Base-by-base conservation (phyloP, 2,113 vertebrate genomes). In the Clupea harengus region DNA sequence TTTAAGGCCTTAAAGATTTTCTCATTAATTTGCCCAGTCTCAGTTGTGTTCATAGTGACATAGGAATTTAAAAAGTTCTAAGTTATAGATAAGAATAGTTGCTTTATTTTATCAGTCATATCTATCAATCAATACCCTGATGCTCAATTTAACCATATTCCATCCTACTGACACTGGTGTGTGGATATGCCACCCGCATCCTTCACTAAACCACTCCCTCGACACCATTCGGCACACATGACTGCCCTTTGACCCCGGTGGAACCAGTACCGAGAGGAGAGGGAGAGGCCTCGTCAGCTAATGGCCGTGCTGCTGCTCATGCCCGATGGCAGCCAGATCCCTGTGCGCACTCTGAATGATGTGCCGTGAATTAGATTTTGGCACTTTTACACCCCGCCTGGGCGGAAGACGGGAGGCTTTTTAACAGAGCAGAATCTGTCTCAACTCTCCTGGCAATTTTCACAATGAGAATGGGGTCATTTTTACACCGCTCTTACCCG, bases 291-390 rank as follows among this genome's bases (percentile, higher is more conserved):
- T 45, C 25, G 11, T 28, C 52, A 39, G 83, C 60, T 84, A 84
- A 84, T 39, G 83, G 82, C 86, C n/a, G 17, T 13, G 28, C 49
- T 82, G 49, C 81, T 47, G 67, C 82, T 54, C 45, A 44, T 39
- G 52, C 57, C 45, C 72, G 44, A 52, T 57, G 82, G 82, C 72
- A 81, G 86, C 32, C 32, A 45, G 44, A n/a, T 83, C 67, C 82
- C 78, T 81, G 49, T 64, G 86, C n/a, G 52, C n/a, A 10, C 44
- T 81, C 78, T 81, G 83, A 87, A 8, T 60, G 52, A 83, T 82
- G 86, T 52, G 50, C 82, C 84, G 83, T 81, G 86, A 87, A 87
- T 87, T 87, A 81, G 6, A 82, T 84, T 81, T 81, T 84, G 86
- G n/a, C 83, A 87, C 78, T 81, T 87, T 57, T 22, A 83, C 72